phyloP scores from a whole-genome alignment of 2,797 vertebrate genomes.

The Sciaenops ocellatus region DNA sequence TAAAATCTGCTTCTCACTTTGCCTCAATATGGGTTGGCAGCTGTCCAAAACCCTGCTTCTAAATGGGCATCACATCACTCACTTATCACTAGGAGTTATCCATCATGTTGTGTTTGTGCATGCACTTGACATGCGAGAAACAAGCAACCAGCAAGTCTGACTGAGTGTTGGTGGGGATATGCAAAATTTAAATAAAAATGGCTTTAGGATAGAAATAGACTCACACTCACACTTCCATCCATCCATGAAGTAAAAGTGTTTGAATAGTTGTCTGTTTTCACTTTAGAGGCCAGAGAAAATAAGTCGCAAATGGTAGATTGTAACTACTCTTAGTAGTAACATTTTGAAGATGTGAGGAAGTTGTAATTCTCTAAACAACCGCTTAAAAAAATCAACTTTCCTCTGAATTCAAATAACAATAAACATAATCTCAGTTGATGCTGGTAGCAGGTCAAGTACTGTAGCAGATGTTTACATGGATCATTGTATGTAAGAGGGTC shows the following conservation, averaged over 20 bases:
- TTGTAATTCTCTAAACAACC: neutral
- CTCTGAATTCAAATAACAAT: neutral
- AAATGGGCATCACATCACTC: constrained; percentile 14
- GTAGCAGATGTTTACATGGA: neutral
- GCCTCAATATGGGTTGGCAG: constrained; percentile 13
- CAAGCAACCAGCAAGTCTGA: neutral
- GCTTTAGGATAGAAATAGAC: neutral
- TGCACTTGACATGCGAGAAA: constrained; percentile 3
- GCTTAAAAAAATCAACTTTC: neutral
- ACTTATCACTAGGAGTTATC: neutral
- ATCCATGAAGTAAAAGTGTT: no score
- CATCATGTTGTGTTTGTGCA: neutral
- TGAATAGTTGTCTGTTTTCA: no score
- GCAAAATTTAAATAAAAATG: neutral
- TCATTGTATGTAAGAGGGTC: neutral
- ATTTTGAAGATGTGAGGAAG: neutral
- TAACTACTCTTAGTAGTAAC: neutral
- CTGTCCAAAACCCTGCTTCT: constrained; percentile 3
- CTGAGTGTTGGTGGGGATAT: neutral
- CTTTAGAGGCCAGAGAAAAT: neutral
- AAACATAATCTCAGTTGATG: no score
- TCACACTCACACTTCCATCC: neutral
- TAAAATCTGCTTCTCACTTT: neutral
- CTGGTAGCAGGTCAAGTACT: neutral
- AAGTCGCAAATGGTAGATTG: neutral